Percentiles rank a stretch among this genome's conserved stretches.
Evolutionary conservation across 2,888 invertebrate species (phyloP).

Genomic region (Caenorhabditis sp.): DNA sequence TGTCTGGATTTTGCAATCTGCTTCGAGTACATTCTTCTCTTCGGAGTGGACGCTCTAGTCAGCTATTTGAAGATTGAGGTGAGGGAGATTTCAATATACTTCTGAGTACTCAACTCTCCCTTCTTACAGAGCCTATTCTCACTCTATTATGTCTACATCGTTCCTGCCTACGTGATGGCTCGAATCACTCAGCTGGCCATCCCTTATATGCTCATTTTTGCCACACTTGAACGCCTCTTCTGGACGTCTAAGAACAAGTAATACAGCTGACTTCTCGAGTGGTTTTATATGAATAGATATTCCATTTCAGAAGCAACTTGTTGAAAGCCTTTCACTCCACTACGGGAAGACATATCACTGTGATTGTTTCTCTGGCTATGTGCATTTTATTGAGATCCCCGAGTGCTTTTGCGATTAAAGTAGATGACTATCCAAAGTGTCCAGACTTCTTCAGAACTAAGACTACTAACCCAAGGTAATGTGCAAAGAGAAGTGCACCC

Average conservation of each 20-base stretch:
- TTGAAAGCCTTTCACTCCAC: conserved; percentile 78
- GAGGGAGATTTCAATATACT: neutral
- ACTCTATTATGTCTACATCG: conserved; percentile 81
- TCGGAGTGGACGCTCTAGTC: conserved; percentile 81
- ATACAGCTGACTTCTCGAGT: neutral
- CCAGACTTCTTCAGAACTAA: conserved; percentile 78
- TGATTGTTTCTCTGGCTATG: conserved; percentile 70
- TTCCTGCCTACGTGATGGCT: conserved; percentile 79
- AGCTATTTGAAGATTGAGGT: conserved; percentile 77
- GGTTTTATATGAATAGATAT: conserved; percentile 25
- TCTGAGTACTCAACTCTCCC: conserved; percentile 6
- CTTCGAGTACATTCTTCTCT: conserved; percentile 79
- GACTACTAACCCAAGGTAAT: conserved; percentile 69
- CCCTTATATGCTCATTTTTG: conserved; percentile 83
- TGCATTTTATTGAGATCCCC: conserved; percentile 77
- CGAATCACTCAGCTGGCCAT: conserved; percentile 79
- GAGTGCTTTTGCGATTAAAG: conserved; percentile 76
- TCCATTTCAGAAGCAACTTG: conserved; percentile 62
- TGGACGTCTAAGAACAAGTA: conserved; percentile 76
- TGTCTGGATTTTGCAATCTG: conserved; percentile 77
- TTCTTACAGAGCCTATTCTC: conserved; percentile 74
- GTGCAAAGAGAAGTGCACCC: neutral
- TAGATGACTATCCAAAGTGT: conserved; percentile 77
- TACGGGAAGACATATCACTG: conserved; percentile 78
- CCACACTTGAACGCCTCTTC: conserved; percentile 81